These are phyloP conservation scores for Spodoptera exigua DNA, from an alignment of 2,888 invertebrate genomes.

Conservation along the genomic window DNA sequence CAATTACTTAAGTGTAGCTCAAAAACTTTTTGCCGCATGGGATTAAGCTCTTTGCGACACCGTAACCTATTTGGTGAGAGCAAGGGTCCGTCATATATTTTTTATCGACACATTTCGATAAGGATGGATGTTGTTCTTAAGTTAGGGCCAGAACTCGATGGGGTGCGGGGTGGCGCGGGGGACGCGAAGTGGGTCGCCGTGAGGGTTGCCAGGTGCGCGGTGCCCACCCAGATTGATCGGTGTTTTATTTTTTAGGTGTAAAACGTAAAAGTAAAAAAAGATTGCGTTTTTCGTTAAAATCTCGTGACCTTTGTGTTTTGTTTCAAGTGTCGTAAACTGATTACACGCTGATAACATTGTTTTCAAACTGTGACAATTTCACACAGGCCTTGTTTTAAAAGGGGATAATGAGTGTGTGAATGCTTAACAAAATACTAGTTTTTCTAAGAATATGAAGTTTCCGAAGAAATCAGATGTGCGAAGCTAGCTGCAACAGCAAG, in stretches of 20 bases:
- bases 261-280: conserved; percentile 40
- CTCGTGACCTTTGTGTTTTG: conserved; percentile 39
- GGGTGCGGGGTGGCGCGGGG: conserved; percentile 53
- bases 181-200: conserved; percentile 65
- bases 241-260: conserved; percentile 42
- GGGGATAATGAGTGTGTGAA: not conserved
- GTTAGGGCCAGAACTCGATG: conserved; percentile 53
- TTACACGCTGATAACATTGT: conserved; percentile 13
- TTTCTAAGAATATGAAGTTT: not conserved
- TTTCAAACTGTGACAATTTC: not conserved
- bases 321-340: conserved; percentile 21
- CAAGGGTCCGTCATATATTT: conserved; percentile 64
- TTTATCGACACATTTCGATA: conserved; percentile 68
- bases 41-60: conserved; percentile 54
- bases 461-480: not conserved
- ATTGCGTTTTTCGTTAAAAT: conserved; percentile 28
- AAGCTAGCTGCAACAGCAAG: conserved; percentile 2
- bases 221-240: conserved; percentile 45
- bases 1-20: conserved; percentile 48
- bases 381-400: too few species aligned
- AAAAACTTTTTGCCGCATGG: conserved; percentile 55
- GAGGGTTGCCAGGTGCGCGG: conserved; percentile 59
- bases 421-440: not conserved
- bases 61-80: conserved; percentile 56
- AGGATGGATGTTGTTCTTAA: conserved; percentile 66